A percentile compares a stretch with the other conserved stretches of the same genome.
Evolutionary conservation across 1,140 invertebrate genomes (phyloP).

Genomic region (Neuroterus valhalla): DNA sequence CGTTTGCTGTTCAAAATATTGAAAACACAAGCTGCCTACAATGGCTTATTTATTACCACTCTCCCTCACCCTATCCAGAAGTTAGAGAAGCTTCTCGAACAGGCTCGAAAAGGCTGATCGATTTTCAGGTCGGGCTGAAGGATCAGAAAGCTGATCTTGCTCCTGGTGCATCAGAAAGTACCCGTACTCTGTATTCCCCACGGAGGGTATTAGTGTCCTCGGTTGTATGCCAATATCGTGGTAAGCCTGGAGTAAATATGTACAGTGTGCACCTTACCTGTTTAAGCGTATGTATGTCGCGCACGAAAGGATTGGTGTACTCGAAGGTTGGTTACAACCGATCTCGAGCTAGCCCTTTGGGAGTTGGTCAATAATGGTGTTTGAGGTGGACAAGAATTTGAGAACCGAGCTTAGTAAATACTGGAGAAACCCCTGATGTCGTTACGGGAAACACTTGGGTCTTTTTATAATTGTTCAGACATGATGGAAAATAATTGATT

Average conservation of each 20-base stretch:
- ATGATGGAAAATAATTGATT: not conserved
- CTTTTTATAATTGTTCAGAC: conserved; percentile 31
- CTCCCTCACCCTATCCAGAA: too few relatives aligned
- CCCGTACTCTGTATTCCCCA: conserved; percentile 9
- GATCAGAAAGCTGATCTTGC: not conserved
- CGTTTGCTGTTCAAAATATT: too few relatives aligned
- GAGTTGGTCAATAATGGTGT: conserved; percentile 3
- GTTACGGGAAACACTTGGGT: conserved; percentile 27
- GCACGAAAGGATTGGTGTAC: conserved; percentile 17
- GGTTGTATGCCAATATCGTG: conserved; percentile 51
- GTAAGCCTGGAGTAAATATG: conserved; percentile 54
- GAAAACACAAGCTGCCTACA: too few relatives aligned
- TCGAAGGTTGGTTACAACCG: conserved; percentile 19
- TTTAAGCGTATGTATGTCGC: conserved; percentile 39
- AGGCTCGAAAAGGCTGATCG: too few relatives aligned
- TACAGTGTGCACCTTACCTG: conserved; percentile 51
- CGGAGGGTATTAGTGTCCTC: conserved; percentile 40
- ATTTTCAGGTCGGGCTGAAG: not conserved
- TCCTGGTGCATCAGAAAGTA: not conserved
- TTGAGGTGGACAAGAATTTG: not conserved
- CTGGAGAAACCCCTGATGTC: conserved; percentile 30
- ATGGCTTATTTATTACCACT: too few relatives aligned
- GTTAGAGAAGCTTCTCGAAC: too few relatives aligned
- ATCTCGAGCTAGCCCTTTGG: conserved; percentile 39
- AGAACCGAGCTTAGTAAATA: conserved; percentile 47